These are phyloP conservation scores for Rhinoraja longicauda DNA, from an alignment of 2,797 vertebrate genomes.

Conservation along the genomic window DNA sequence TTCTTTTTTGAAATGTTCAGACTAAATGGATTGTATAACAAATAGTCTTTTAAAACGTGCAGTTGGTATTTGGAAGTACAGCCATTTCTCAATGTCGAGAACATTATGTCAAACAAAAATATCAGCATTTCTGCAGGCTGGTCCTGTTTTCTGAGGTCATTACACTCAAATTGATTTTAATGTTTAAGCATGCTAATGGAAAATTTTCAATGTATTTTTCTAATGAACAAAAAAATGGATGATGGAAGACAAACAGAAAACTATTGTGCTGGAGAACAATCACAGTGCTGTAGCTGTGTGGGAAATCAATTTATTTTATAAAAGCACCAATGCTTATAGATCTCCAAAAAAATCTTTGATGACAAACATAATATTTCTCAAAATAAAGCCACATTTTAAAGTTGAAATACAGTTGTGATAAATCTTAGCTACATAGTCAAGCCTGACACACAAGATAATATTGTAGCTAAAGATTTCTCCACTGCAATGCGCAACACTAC, in stretches of 20 bases:
- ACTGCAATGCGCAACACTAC: not conserved
- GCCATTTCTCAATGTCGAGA: conserved; percentile 23
- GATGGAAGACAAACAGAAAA: not conserved
- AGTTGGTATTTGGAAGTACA: not conserved
- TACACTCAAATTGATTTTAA: not conserved
- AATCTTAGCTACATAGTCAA: not conserved
- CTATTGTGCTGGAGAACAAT: not conserved
- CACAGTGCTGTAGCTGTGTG: not conserved
- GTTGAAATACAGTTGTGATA: not conserved
- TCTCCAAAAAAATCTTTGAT: not conserved
- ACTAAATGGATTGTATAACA: not conserved
- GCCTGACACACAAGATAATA: not conserved
- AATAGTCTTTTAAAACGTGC: not conserved
- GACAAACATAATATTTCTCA: not conserved
- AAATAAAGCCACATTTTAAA: not conserved
- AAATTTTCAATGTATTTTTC: conserved; percentile 6
- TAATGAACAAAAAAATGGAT: not conserved
- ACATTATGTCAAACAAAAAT: conserved; percentile 20
- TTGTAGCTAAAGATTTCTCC: not conserved
- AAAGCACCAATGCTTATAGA: not conserved
- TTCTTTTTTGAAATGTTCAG: not conserved
- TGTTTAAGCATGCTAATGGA: not conserved
- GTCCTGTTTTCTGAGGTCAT: not conserved
- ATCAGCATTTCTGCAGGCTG: conserved; percentile 12
- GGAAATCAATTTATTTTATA: not conserved